Base-by-base conservation (phyloP, 1,140 invertebrate species). In the Hyles euphorbiae region DNA sequence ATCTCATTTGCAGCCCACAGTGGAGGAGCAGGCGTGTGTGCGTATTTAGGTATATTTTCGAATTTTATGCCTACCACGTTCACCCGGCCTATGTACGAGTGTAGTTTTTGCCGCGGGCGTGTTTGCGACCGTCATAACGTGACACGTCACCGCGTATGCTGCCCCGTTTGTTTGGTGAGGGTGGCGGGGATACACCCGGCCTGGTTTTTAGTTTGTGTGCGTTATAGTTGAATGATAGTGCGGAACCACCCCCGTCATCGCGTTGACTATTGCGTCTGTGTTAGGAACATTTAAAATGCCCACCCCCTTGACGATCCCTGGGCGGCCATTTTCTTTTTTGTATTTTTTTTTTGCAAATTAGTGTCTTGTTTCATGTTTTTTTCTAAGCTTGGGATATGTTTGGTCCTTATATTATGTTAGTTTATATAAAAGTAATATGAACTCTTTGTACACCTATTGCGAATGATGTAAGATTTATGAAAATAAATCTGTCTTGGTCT, bases 261-360 rank as follows among this genome's bases (percentile, higher is more conserved):
- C 64, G 66, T 70, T 82, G 81, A 87, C 83, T 80, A 74, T 78
- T 84, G 81, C 82, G 81, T 74, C 64, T 85, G 84, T 87, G 82
- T 87, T 87, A 87, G 84, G 81, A 80, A 83, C 82, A 83, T 87
- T 84, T 87, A 83, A 87, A 87, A 87, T 83, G 72, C 82, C 79
- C 78, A 67, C 81, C 81, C 81, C 53, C 77, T 79, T 87, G 84
- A 85, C 84, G 76, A 87, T 84, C 80, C 81, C 70, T 69, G 66
- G 61, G 74, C 81, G 64, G 82, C 84, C 82, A 85, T 85, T 79
- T 83, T 80, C 77, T 79, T 78, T 81, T 73, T 72, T 76, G 67
- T 65, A 68, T 81, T 81, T 77, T 75, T 74, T 63, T 54, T 49
- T 22, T 22, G 22, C 45, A 34, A 45, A 56, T 61, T 58, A 58